Conservation (phyloP, 2,797 vertebrate species). For the Sphaeramia orbicularis region DNA sequence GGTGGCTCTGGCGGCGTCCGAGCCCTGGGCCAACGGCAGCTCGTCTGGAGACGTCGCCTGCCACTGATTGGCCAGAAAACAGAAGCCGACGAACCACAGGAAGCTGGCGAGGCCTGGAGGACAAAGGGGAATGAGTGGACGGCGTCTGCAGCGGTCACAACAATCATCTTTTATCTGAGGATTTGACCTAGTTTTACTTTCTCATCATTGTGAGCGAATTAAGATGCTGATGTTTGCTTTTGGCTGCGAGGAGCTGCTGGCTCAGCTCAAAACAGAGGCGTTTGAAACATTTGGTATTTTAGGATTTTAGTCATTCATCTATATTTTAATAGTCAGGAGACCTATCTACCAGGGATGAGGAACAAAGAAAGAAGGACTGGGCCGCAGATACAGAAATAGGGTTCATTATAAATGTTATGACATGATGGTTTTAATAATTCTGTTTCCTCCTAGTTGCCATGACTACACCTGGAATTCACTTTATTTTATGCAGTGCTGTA, state of each 20-base stretch:
- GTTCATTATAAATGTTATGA: too few relatives aligned
- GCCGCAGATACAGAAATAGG: too few relatives aligned
- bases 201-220: too few relatives aligned
- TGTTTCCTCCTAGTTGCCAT: too few relatives aligned
- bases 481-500: too few relatives aligned
- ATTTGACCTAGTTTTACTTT: too few relatives aligned
- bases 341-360: neutral
- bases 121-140: neutral
- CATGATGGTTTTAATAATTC: too few relatives aligned
- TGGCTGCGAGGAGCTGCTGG: neutral
- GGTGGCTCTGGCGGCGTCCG: constrained; percentile 89
- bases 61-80: constrained; percentile 96
- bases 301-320: neutral
- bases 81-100: constrained; percentile 95
- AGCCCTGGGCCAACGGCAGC: constrained; percentile 85
- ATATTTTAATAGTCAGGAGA: neutral
- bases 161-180: neutral
- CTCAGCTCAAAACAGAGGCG: neutral
- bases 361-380: neutral
- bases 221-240: neutral
- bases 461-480: too few relatives aligned
- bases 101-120: constrained; percentile 82
- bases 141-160: neutral
- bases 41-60: constrained; percentile 84
- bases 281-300: neutral